Evolutionary conservation across 2,113 vertebrate species (phyloP), one percentile per base, ranked within the genome.

Genomic region (Myotis brandtii): DNA sequence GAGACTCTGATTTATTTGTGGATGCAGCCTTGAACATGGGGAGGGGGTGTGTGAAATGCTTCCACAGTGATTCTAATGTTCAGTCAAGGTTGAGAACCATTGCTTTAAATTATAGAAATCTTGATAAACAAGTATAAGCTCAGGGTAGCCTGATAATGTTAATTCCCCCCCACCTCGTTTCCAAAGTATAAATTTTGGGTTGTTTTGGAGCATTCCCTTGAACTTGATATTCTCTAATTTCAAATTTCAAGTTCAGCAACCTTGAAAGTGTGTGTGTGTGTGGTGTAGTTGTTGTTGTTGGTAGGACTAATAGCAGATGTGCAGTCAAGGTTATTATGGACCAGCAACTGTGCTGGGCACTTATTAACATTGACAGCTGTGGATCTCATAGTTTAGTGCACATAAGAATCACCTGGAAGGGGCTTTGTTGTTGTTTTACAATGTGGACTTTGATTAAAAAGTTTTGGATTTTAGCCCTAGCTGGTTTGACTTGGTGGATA

Each of bases 1-100:
- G 62, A 94, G 96, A 91, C 5, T 43, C 14, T 75, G 48, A 86
- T 80, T 92, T 70, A 88, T 69, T 76, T 82, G 54, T 94, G 48
- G 48, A 21, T 48, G 17, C 32, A 95, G 40, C 59, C 32, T 91
- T 95, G 79, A 86, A 48, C 25, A 40, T 9, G n/a, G 12, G 18
- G 30, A 5, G 32, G 9, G 13, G 5, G 16, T 48, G 2, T 81
- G 84, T 86, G 23, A 54, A 91, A 94, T 85, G 23, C 59, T 85
- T 69, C 37, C 43, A 52, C 54, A 43, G 14, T 77, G 86, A 77
- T 70, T 75, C n/a, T 56, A 8, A 54, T 40, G 59, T 76, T n/a
- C 46, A 70, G 25, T 70, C 32, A 34, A 89, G 79, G 40, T 73
- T 64, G 64, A 32, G 34, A 82, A 72, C 84, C n/a, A 52, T 11